Conservation (phyloP, 2,888 invertebrate species). For the Cacoxenus indagator region DNA sequence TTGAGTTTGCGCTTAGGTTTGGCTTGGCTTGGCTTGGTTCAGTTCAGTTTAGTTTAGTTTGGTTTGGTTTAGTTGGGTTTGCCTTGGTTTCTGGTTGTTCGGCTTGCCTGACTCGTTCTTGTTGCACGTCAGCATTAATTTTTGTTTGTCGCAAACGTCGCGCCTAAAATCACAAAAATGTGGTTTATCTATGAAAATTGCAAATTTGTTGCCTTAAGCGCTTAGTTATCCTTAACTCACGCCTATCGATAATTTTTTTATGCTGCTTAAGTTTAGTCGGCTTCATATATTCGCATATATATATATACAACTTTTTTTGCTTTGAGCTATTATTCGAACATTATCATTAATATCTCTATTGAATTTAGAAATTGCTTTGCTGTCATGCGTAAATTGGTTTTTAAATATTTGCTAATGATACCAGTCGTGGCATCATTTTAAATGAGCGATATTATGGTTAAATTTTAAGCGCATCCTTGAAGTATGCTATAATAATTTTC, state of each 20-base stretch:
- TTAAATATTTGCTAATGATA: too few relatives aligned
- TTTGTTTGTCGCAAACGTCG: not conserved
- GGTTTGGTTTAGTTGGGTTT: not conserved
- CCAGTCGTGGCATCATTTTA: too few relatives aligned
- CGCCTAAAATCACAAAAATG: slow-evolving; percentile 6
- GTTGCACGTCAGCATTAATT: slow-evolving; percentile 1
- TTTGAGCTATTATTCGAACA: not conserved
- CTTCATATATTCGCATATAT: not conserved
- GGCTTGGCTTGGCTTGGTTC: not conserved
- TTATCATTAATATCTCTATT: slow-evolving; percentile 14
- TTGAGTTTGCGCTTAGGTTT: not conserved
- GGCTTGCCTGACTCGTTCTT: not conserved
- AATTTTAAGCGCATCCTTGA: not conserved
- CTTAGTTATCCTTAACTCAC: not conserved
- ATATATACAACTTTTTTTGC: too few relatives aligned
- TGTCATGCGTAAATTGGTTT: too few relatives aligned
- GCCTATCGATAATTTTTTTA: not conserved
- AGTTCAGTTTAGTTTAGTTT: not conserved
- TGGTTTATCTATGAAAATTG: slow-evolving; percentile 11
- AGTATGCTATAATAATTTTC: not conserved
- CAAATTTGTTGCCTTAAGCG: not conserved
- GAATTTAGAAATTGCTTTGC: slow-evolving; percentile 9
- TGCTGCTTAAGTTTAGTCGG: not conserved
- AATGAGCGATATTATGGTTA: too few relatives aligned
- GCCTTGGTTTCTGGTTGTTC: not conserved